Evolutionary conservation across 2,113 vertebrate genomes (phyloP).

Genomic region (Sturnira hondurensis): DNA sequence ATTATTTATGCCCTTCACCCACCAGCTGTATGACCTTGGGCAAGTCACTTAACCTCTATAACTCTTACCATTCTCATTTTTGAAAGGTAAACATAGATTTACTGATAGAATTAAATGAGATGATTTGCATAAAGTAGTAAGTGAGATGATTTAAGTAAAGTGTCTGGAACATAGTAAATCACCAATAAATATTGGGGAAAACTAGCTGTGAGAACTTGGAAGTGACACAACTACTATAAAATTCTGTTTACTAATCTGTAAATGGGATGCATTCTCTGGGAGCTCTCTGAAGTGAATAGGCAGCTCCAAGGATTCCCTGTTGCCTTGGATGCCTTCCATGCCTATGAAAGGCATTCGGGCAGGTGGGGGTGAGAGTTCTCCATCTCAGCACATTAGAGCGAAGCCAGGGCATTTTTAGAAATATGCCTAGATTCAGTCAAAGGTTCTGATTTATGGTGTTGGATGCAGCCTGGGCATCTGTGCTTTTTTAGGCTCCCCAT

Average conservation of each 20-base stretch:
- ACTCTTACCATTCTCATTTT: background rate
- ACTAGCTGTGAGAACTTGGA: background rate
- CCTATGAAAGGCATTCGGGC: background rate
- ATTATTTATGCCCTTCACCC: background rate
- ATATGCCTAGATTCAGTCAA: background rate
- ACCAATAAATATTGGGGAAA: background rate
- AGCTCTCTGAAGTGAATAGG: background rate
- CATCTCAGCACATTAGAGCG: background rate
- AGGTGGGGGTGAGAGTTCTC: background rate
- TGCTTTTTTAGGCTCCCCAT: background rate
- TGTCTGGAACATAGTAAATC: background rate
- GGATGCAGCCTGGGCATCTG: background rate
- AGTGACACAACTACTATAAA: background rate
- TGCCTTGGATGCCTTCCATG: too few relatives aligned
- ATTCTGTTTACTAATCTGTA: background rate
- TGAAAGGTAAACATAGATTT: background rate
- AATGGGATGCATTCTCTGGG: background rate
- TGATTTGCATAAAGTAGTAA: background rate
- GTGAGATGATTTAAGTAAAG: background rate
- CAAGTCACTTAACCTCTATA: background rate
- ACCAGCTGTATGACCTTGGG: background rate
- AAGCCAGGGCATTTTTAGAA: background rate
- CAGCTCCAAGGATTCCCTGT: background rate
- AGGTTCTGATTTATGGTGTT: background rate
- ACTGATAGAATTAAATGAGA: background rate